Percentiles rank a stretch among this genome's conserved stretches.
These are phyloP conservation scores for Australoheros scitulus DNA, from an alignment of 2,113 vertebrate genomes.

Conservation along the genomic window DNA sequence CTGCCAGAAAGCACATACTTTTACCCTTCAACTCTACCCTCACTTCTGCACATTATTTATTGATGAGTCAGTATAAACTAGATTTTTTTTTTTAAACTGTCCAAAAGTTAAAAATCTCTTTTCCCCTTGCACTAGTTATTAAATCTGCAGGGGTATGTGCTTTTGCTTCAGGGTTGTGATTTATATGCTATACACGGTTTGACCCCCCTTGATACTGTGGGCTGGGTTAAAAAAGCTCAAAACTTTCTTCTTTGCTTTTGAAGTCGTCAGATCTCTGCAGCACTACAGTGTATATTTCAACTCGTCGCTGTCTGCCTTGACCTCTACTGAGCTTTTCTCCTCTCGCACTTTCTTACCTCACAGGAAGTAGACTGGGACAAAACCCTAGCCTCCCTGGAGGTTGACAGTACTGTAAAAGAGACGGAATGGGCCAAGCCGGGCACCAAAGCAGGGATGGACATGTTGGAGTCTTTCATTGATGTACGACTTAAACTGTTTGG, in stretches of 20 bases:
- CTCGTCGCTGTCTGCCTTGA: slow-evolving; percentile 3
- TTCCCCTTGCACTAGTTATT: background rate
- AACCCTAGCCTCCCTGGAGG: slow-evolving; percentile 79
- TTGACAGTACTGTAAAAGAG: slow-evolving; percentile 82
- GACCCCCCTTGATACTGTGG: background rate
- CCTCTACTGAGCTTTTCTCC: background rate
- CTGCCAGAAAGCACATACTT: slow-evolving; percentile 10
- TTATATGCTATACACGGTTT: slow-evolving; percentile 18
- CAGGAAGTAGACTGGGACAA: slow-evolving; percentile 85
- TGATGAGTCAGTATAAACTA: slow-evolving; percentile 9
- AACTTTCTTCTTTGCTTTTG: slow-evolving; percentile 13
- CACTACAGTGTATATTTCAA: background rate
- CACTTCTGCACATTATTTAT: slow-evolving; percentile 9
- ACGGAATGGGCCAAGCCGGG: slow-evolving; percentile 86
- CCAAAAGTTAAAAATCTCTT: slow-evolving; percentile 3
- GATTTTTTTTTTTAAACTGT: background rate
- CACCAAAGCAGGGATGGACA: slow-evolving; percentile 73
- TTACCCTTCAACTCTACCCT: slow-evolving; percentile 28
- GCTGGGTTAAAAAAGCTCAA: background rate
- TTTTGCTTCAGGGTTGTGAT: slow-evolving; percentile 7
- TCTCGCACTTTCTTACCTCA: background rate
- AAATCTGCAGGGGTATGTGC: slow-evolving; percentile 4
- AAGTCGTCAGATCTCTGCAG: slow-evolving; percentile 4
- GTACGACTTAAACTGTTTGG: slow-evolving; percentile 79
- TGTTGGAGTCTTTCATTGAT: slow-evolving; percentile 86